Base-by-base conservation (phyloP, 2,113 vertebrate genomes). In the Columba livia region DNA sequence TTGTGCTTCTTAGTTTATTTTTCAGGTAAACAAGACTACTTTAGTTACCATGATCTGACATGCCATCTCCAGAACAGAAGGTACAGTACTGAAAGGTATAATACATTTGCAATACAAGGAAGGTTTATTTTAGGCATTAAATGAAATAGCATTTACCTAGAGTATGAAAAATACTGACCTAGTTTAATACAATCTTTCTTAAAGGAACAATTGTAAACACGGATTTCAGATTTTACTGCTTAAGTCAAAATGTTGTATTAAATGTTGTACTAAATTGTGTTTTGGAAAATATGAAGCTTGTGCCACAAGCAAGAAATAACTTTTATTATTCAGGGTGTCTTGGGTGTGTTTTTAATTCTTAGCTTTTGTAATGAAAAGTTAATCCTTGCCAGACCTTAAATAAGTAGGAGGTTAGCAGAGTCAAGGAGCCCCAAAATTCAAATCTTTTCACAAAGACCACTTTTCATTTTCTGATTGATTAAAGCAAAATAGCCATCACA, bases 1-100 rank as follows among this genome's bases (percentile, higher is more conserved):
- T 12, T 34, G 31, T 50, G 17, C 16, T 92, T 88, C 80, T 85
- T 12, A n/a, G 64, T 96, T 95, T 95, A 86, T 90, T 90, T 88
- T 96, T 77, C 44, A 79, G 54, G 81, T 65, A 93, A 95, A 93
- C 32, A 91, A 88, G 67, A 73, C 15, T 62, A 48, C 31, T 79
- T 96, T 92, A 92, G 90, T 82, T 85, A 70, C 15, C 28, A 26
- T 12, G 11, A 64, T 75, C 48, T 89, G 61, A 79, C 44, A 78
- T 32, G 15, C 11, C 57, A 48, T 62, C 42, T 91, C 51, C 56
- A 95, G 64, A 88, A 88, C 38, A 77, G 34, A 94, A 90, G 26
- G 8, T 60, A 69, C 26, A 66, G n/a, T 65, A 78, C 29, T 69
- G 72, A 61, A 81, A 96, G 38, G 25, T 61, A 44, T 38, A 93